phyloP scores from a whole-genome alignment of 1,140 invertebrate species.

The Drosophila nigrodunni region DNA sequence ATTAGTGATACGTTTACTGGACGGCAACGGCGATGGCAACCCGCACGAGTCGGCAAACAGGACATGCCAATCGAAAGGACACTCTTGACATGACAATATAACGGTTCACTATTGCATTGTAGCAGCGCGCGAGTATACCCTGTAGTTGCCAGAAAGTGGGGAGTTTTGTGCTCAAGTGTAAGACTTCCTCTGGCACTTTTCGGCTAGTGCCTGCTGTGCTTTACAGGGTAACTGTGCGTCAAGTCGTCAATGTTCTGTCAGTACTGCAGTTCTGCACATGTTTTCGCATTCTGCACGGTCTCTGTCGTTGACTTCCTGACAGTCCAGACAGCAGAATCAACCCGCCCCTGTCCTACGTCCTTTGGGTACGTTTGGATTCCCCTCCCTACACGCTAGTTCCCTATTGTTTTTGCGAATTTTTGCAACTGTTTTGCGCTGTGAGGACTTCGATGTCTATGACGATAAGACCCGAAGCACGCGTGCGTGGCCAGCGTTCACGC shows the following conservation, averaged over 20 bases:
- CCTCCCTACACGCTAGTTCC: not conserved
- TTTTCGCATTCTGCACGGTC: conserved; percentile 58
- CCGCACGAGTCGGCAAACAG: conserved; percentile 30
- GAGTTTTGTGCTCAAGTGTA: not conserved
- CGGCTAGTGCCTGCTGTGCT: not conserved
- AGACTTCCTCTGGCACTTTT: not conserved
- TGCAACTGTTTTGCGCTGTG: conserved; percentile 64
- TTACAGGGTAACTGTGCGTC: conserved; percentile 39
- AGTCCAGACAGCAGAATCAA: conserved; percentile 43
- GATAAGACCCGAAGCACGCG: conserved; percentile 61
- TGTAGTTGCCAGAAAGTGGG: not conserved
- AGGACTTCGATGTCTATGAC: conserved; percentile 27
- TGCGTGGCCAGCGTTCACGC: conserved; percentile 55
- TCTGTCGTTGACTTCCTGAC: conserved; percentile 71
- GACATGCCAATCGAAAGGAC: conserved; percentile 26
- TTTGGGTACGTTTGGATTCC: not conserved
- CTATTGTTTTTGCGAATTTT: conserved; percentile 58
- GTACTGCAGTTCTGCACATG: conserved; percentile 54
- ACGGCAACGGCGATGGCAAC: conserved; percentile 4
- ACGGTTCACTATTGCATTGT: conserved; percentile 15
- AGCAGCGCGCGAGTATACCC: conserved; percentile 5
- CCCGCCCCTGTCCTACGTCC: conserved; percentile 23
- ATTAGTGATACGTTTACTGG: conserved; percentile 8
- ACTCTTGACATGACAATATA: conserved; percentile 13
- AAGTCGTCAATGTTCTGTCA: not conserved